These are phyloP conservation scores for Pungitius pungitius DNA, from an alignment of 2,113 vertebrate genomes.

Conservation along the genomic window DNA sequence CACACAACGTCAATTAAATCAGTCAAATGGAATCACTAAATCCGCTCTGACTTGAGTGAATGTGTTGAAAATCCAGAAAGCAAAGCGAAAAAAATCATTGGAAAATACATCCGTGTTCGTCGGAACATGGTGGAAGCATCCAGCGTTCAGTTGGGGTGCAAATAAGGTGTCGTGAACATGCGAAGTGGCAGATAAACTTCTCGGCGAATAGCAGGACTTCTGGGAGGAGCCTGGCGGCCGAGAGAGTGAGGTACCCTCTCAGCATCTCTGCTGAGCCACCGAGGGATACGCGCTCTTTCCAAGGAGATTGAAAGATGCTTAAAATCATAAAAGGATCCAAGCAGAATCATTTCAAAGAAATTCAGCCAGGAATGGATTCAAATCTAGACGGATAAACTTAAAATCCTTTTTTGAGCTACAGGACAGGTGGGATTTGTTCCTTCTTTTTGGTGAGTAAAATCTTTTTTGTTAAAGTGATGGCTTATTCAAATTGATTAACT, in stretches of 20 bases:
- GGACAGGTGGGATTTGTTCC: constrained; percentile 12
- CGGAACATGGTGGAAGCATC: constrained; percentile 14
- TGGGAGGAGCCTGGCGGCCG: constrained; percentile 79
- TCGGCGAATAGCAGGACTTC: constrained; percentile 73
- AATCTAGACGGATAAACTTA: constrained; percentile 35
- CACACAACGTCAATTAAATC: neutral
- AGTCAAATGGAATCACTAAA: neutral
- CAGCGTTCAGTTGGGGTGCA: constrained; percentile 17
- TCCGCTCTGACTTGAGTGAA: neutral
- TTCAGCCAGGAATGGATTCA: constrained; percentile 14
- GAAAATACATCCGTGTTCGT: constrained; percentile 15
- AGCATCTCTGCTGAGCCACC: constrained; percentile 67
- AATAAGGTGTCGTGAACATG: constrained; percentile 61
- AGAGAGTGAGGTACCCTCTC: constrained; percentile 64
- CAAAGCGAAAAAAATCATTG: neutral
- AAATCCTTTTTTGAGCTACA: constrained; percentile 36
- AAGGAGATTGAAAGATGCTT: constrained; percentile 49
- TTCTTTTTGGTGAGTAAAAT: constrained; percentile 66
- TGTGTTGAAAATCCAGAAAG: constrained; percentile 6
- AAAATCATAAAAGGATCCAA: constrained; percentile 30
- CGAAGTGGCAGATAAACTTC: constrained; percentile 64
- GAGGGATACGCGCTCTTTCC: constrained; percentile 43
- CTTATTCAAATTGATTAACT: neutral
- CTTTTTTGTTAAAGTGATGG: neutral
- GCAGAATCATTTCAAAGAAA: constrained; percentile 3